Conservation (phyloP, 2,797 vertebrate genomes). For the Mormyrus proboscirostris region DNA sequence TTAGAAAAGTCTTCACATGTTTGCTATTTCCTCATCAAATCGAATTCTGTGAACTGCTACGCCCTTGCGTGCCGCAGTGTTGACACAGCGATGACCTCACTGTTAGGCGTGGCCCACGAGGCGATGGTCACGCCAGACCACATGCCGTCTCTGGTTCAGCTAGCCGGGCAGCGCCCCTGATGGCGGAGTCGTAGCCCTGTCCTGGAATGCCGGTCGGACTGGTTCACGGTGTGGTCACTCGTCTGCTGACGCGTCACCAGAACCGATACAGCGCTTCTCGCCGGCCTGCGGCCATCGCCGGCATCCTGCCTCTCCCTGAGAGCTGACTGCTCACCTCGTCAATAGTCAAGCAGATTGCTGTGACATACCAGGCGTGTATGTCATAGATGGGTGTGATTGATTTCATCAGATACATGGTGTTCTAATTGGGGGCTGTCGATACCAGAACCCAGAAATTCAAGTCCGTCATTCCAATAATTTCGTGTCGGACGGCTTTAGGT, state of each 20-base stretch:
- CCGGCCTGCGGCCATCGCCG: neutral
- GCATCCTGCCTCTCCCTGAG: neutral
- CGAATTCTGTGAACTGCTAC: neutral
- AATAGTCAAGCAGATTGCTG: neutral
- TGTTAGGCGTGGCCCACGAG: neutral
- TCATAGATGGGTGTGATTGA: neutral
- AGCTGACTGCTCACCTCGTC: neutral
- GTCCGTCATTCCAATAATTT: neutral
- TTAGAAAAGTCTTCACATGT: neutral
- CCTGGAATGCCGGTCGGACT: neutral
- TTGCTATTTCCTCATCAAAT: neutral
- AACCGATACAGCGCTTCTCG: neutral
- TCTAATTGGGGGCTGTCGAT: neutral
- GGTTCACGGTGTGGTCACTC: neutral
- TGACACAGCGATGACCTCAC: neutral
- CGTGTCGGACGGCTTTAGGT: neutral
- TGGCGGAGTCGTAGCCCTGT: neutral
- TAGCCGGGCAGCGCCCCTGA: neutral
- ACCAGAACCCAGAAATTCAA: neutral
- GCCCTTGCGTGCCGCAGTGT: neutral
- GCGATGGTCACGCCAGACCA: neutral
- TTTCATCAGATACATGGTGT: neutral
- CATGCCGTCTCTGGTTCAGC: neutral
- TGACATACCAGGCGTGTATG: neutral
- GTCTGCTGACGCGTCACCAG: neutral